Evolutionary conservation across 2,888 invertebrate species (phyloP), one percentile per base, ranked within the genome.

Genomic region (Tyria jacobaeae): DNA sequence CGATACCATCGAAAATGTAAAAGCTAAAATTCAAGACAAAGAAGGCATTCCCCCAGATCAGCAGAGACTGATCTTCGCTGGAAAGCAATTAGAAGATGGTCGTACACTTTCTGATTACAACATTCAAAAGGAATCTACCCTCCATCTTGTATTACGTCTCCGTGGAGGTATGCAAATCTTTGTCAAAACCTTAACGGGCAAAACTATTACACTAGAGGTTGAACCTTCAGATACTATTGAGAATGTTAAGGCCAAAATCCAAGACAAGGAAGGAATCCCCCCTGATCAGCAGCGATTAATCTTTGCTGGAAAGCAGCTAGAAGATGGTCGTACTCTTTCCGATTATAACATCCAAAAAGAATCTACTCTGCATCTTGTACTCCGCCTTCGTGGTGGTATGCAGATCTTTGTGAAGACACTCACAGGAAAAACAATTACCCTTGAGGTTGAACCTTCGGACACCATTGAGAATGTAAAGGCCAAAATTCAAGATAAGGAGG

Each of bases 191-290:
- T 94, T 97, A 54, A 97, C 97, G 75, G 97, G 97, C 76, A 98
- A 97, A 94, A 97, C 97, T 86, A 97, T 97, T 89, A 97, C 97
- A 76, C 95, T 97, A 76, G 97, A 97, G 94, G 97, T 97, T 68
- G 97, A 97, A 86, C 96, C 97, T 10, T 96, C 96, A 2, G 97
- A 97, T 84, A 97, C 97, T 12, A 97, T 98, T 82, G 97, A 98
- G 93, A 97, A 97, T 96, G 97, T 98, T 56, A 97, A 97, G 88
- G 96, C 96, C 49, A 97, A 97, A 88, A 97, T 97, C 83, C 97
- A 97, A 88, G 97, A 96, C 85, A 97, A 96, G 90, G 97, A 97
- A 91, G 97, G 96, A 76, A 96, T 96, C 86, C 96, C 96, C 68
- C 95, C 96, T 85, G 96, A 96, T 87, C 96, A 97, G 86, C 97